Conservation (phyloP, 2,113 vertebrate species). For the Phalacrocorax carbo region DNA sequence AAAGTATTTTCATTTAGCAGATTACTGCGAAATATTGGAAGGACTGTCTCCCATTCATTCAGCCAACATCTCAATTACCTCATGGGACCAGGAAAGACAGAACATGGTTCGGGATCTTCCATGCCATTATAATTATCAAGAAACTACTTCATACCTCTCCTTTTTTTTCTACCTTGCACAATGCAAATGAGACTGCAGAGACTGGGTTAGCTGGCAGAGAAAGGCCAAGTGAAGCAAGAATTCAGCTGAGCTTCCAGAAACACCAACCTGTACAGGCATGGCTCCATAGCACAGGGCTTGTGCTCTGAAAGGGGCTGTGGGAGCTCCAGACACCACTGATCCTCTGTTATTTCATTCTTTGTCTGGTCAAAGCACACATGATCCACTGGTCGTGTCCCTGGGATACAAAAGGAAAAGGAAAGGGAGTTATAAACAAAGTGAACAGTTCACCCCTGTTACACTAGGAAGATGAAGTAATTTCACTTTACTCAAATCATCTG, state of each 20-base stretch:
- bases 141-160: not conserved
- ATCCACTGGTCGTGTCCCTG: constrained; percentile 75
- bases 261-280: constrained; percentile 82
- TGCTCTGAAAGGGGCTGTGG: constrained; percentile 22
- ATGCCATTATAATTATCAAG: constrained; percentile 40
- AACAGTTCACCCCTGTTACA: not conserved
- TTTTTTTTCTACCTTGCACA: constrained; percentile 49
- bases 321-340: constrained; percentile 68
- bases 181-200: constrained; percentile 73
- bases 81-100: constrained; percentile 52
- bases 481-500: not conserved
- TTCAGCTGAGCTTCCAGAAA: not conserved
- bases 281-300: constrained; percentile 71
- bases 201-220: constrained; percentile 74
- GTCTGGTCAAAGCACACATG: constrained; percentile 78
- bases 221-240: not conserved
- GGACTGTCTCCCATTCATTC: not conserved
- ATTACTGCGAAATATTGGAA: not conserved
- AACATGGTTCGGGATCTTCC: not conserved
- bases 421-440: not conserved
- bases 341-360: constrained; percentile 60
- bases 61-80: constrained; percentile 36
- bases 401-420: not conserved
- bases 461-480: not conserved
- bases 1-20: not conserved